Evolutionary conservation across 2,113 vertebrate species (phyloP).

Genomic region (Eublepharis macularius): DNA sequence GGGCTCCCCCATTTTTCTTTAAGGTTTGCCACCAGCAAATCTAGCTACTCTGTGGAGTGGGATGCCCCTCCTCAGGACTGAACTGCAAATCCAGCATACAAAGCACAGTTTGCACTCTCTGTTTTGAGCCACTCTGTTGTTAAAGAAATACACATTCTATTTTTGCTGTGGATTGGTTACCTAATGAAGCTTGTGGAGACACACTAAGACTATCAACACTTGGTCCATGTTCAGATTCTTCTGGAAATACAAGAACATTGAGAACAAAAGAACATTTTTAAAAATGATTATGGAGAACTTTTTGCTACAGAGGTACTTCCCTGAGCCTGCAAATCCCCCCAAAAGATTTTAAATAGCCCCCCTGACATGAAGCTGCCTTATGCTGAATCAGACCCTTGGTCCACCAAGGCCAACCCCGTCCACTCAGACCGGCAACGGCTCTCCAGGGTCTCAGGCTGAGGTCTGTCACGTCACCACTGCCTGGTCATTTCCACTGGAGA

Average conservation of each 20-base stretch:
- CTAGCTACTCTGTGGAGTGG: background rate
- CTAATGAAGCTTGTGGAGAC: slow-evolving; percentile 83
- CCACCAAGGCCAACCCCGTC: too few species aligned
- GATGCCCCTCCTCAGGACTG: background rate
- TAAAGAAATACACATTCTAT: background rate
- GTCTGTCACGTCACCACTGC: too few species aligned
- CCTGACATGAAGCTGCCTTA: too few species aligned
- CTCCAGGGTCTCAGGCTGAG: too few species aligned
- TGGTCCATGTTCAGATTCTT: slow-evolving; percentile 80
- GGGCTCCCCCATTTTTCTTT: background rate
- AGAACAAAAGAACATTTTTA: slow-evolving; percentile 12
- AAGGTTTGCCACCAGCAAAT: background rate
- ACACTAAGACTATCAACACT: slow-evolving; percentile 85
- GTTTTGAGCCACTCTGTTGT: background rate
- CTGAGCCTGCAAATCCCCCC: background rate
- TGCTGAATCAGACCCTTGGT: too few species aligned
- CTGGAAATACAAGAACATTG: slow-evolving; percentile 65
- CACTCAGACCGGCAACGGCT: too few species aligned
- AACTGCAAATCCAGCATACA: background rate
- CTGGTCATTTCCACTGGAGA: too few species aligned
- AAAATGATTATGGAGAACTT: background rate
- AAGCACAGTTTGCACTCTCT: background rate
- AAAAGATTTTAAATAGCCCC: background rate
- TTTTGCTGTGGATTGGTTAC: slow-evolving; percentile 64
- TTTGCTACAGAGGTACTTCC: too few species aligned